A percentile compares a stretch with the other conserved stretches of the same genome.
These are phyloP conservation scores for Galemys pyrenaicus DNA, from an alignment of 2,113 vertebrate genomes.

Conservation along the genomic window DNA sequence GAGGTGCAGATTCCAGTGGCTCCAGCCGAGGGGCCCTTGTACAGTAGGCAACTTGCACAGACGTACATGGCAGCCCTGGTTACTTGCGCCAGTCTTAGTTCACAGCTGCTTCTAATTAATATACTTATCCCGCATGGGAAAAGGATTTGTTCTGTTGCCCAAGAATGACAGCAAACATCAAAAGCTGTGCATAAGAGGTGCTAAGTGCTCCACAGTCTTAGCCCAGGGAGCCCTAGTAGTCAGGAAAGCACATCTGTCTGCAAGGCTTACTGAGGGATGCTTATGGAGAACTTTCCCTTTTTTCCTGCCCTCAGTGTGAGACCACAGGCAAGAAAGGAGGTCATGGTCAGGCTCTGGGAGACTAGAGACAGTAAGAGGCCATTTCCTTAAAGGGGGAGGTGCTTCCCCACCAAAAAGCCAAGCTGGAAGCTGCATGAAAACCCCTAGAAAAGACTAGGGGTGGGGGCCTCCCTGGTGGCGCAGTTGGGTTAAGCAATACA, in stretches of 20 bases:
- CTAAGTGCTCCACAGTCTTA: background rate
- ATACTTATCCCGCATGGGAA: rapidly evolving
- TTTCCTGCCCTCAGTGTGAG: background rate
- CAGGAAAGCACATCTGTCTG: background rate
- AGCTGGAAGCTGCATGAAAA: background rate
- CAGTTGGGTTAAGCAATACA: too few species aligned
- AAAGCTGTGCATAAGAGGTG: background rate
- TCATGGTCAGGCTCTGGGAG: background rate
- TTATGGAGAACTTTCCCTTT: background rate
- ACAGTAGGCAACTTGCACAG: background rate
- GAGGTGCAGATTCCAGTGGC: background rate
- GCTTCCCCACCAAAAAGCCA: background rate
- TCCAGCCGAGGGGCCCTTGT: background rate
- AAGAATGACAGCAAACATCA: background rate
- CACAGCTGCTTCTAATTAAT: background rate
- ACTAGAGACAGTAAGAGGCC: background rate
- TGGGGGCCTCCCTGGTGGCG: too few species aligned
- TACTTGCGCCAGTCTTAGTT: background rate
- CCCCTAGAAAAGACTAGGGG: background rate
- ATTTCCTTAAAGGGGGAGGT: background rate
- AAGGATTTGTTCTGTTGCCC: background rate
- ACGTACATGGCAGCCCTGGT: background rate
- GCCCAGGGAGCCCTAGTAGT: background rate
- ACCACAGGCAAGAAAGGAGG: background rate
- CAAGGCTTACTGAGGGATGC: background rate